phyloP scores from a whole-genome alignment of 1,140 invertebrate genomes.

The Polypedilum vanderplanki region DNA sequence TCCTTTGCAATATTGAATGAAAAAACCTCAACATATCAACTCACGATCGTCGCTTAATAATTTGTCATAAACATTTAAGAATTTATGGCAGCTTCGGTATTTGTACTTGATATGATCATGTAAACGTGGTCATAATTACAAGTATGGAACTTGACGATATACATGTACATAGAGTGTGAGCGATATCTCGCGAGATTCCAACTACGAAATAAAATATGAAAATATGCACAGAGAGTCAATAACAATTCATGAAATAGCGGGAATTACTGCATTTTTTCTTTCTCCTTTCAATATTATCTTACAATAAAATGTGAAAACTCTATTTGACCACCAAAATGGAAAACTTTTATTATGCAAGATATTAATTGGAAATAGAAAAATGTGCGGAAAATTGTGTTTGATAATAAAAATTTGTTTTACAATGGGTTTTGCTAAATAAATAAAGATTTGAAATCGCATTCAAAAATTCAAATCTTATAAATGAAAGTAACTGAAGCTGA shows the following conservation, averaged over 20 bases:
- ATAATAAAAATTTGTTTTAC: no score
- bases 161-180: neutral
- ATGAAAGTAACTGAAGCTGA: no score
- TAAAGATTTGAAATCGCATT: no score
- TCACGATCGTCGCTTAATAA: constrained; percentile 24
- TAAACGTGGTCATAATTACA: constrained; percentile 25
- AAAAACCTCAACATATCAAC: neutral
- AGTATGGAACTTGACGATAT: constrained; percentile 5
- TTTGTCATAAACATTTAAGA: constrained; percentile 25
- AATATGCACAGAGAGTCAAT: neutral
- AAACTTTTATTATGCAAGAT: no score
- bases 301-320: neutral
- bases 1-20: no score
- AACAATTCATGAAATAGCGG: constrained; percentile 16
- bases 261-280: constrained; percentile 6
- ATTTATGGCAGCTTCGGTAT: constrained; percentile 23
- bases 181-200: constrained; percentile 3
- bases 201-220: neutral
- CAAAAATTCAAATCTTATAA: no score
- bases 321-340: constrained; percentile 8
- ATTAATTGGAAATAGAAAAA: no score
- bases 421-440: no score
- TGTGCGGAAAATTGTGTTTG: no score
- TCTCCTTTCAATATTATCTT: no score
- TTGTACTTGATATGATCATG: constrained; percentile 21